Percentiles rank a stretch among this genome's conserved stretches.
Evolutionary conservation across 2,113 vertebrate species (phyloP).

Genomic region (Actenoides lindsayi): DNA sequence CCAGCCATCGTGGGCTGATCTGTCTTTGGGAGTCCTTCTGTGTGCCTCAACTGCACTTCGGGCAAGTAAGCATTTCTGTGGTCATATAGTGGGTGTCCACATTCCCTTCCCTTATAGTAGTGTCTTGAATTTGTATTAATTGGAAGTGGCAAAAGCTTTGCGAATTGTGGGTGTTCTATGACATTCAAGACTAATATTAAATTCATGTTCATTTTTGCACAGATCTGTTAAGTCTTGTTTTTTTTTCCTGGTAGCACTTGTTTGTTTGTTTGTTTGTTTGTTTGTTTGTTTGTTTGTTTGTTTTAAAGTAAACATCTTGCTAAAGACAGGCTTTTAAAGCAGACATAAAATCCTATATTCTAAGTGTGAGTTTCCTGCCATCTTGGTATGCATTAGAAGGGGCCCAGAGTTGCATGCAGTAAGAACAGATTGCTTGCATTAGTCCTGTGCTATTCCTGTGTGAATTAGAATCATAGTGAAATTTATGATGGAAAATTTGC

Average conservation of each 20-base stretch:
- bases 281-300: not conserved
- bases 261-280: not conserved
- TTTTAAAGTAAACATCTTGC: not conserved
- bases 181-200: not conserved
- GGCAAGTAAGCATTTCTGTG: not conserved
- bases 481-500: not conserved
- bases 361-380: not conserved
- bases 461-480: not conserved
- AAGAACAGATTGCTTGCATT: not conserved
- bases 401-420: not conserved
- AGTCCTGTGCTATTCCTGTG: not conserved
- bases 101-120: not conserved
- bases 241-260: not conserved
- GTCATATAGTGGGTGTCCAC: not conserved
- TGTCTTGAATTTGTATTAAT: not conserved
- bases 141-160: not conserved
- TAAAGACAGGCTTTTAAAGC: not conserved
- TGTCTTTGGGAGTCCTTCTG: not conserved
- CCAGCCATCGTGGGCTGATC: not conserved
- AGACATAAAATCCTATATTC: not conserved
- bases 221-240: not conserved
- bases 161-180: not conserved
- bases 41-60: not conserved
- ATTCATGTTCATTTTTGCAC: not conserved
- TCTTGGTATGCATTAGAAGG: not conserved